Evolutionary conservation across 2,113 vertebrate genomes (phyloP).

Genomic region (Tachysurus vachellii): DNA sequence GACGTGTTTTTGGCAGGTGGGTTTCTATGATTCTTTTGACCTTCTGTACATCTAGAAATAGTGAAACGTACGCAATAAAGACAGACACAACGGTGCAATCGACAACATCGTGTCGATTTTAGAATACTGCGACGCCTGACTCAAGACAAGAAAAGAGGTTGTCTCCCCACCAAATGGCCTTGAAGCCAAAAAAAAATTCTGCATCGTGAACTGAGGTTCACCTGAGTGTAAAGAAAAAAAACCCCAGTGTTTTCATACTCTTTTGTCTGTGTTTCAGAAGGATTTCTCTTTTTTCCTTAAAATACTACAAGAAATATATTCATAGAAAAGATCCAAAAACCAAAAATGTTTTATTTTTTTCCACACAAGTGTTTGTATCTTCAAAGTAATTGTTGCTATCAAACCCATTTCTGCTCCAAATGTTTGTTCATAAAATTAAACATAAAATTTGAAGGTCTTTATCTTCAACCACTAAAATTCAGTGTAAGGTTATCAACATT

Average conservation of each 20-base stretch:
- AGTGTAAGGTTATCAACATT: no score
- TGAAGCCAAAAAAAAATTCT: neutral
- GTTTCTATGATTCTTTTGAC: neutral
- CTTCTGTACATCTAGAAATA: neutral
- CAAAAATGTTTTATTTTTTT: no score
- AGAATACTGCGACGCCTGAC: neutral
- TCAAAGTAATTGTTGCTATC: no score
- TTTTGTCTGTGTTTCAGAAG: neutral
- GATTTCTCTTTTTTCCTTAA: no score
- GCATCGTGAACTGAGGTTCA: neutral
- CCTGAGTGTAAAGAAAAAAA: neutral
- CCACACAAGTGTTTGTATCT: no score
- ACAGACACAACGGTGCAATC: neutral
- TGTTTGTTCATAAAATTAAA: no score
- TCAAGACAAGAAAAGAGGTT: neutral
- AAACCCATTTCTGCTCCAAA: no score
- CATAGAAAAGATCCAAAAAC: no score
- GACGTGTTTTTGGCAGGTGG: neutral
- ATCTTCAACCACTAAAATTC: no score
- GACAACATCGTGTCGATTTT: neutral
- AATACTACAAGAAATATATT: no score
- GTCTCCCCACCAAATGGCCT: neutral
- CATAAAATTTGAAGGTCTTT: no score
- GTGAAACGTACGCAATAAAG: neutral
- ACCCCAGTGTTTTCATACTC: neutral